Evolutionary conservation across 23 tunicate genomes (phyloP), one percentile per base, ranked within the genome.

Genomic region (Styela plicata): DNA sequence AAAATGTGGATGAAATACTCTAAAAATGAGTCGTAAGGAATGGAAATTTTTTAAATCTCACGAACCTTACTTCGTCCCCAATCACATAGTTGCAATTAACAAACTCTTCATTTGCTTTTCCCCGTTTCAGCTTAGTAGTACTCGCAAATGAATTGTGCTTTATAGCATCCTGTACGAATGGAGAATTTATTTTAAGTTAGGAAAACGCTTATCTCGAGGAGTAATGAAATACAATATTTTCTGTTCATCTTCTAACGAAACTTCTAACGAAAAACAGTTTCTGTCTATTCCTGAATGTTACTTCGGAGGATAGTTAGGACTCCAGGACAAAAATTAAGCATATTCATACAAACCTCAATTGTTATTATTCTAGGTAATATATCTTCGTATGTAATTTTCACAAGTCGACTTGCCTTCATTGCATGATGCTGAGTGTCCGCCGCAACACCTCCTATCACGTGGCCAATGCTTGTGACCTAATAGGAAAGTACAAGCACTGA

Each of bases 401-500:
- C 96, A 52, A 86, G 31, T 36, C 83, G 71, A 22, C 89, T 86
- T 25, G 96, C 96, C 80, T 79, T 83, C 52, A 69, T 78, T 30
- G 99, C 99, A 64, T 86, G 95, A 31, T 61, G 79, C n/a, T 90
- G 83, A 78, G 83, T 79, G 87, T 89, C 92, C 1, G 99, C 99
- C 24, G 91, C 73, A 65, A 95, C 85, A 23, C 87, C 92, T 2
- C 96, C 99, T 35, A 95, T 90, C 36, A 87, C 88, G 32, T 95
- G 97, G 28, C 99, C 99, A 67, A 87, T 78, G 36, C 84, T 74
- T 2, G 97, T 87, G 0, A 90, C 98, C 98, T 93, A 71, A 13
- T 29, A 68, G 24, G n/a, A n/a, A n/a, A n/a, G n/a, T n/a, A n/a
- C n/a, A n/a, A n/a, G n/a, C n/a, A n/a, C n/a, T n/a, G n/a, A n/a